Evolutionary conservation across 2,888 invertebrate genomes (phyloP), one percentile per base, ranked within the genome.

Genomic region (Ctena decussata): DNA sequence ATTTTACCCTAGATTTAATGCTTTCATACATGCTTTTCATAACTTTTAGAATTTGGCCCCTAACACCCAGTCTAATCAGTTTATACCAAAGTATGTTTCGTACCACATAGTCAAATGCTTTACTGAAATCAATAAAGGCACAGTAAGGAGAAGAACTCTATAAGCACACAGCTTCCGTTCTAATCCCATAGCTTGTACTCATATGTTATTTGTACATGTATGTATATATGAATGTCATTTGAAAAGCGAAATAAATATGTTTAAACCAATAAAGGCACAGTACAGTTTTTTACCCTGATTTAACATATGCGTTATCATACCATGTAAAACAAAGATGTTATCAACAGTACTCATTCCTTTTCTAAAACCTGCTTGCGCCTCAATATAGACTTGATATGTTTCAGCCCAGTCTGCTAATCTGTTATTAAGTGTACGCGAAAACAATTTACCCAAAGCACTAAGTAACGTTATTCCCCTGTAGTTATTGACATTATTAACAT

Each of bases 181-280:
- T n/a, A n/a, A n/a, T n/a, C n/a, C n/a, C n/a, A n/a, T n/a, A n/a
- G n/a, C n/a, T n/a, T n/a, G n/a, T n/a, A n/a, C n/a, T n/a, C n/a
- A n/a, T n/a, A n/a, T n/a, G n/a, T n/a, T n/a, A n/a, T n/a, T n/a
- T n/a, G n/a, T n/a, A n/a, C n/a, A n/a, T n/a, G n/a, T n/a, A n/a
- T n/a, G n/a, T n/a, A n/a, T n/a, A n/a, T n/a, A n/a, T n/a, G n/a
- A n/a, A n/a, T n/a, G n/a, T n/a, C n/a, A n/a, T n/a, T n/a, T n/a
- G n/a, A n/a, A n/a, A n/a, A n/a, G n/a, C n/a, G n/a, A n/a, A n/a
- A n/a, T n/a, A n/a, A n/a, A n/a, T n/a, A n/a, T n/a, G n/a, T n/a
- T n/a, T n/a, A n/a, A n/a, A n/a, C n/a, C 82, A 30, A 44, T 65
- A 75, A 85, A 85, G 2, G 81, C 78, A 53, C 81, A 76, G 41